phyloP scores from a whole-genome alignment of 1,140 invertebrate genomes.

The Bemisia tabaci region DNA sequence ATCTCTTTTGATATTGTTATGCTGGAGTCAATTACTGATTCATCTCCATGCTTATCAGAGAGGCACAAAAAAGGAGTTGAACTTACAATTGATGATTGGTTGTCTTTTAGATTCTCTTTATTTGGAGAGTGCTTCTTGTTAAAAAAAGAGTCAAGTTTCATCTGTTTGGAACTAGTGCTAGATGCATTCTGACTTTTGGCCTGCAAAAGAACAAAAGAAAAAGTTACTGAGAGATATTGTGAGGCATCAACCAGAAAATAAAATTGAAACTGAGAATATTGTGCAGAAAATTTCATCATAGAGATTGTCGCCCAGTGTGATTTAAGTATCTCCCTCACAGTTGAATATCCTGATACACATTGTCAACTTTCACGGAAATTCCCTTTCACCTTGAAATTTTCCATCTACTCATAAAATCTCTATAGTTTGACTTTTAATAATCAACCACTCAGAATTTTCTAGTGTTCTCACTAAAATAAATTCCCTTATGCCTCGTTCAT shows the following conservation, averaged over 20 bases:
- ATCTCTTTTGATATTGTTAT: too few relatives aligned
- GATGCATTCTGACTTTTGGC: background rate
- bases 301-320: background rate
- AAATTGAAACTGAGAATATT: background rate
- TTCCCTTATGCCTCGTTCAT: too few relatives aligned
- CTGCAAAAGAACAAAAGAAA: background rate
- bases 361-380: background rate
- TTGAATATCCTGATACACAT: background rate
- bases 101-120: background rate
- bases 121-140: background rate
- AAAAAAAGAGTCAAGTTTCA: background rate
- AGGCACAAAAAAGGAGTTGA: background rate
- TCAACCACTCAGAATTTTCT: too few relatives aligned
- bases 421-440: too few relatives aligned
- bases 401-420: too few relatives aligned
- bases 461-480: too few relatives aligned
- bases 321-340: background rate
- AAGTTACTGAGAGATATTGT: too few relatives aligned
- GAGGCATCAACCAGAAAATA: too few relatives aligned
- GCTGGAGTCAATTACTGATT: too few relatives aligned
- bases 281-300: background rate
- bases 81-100: background rate
- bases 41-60: background rate
- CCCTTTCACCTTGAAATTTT: too few relatives aligned
- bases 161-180: background rate